phyloP scores from a whole-genome alignment of 2,888 invertebrate species.

The Harpalus rufipes region DNA sequence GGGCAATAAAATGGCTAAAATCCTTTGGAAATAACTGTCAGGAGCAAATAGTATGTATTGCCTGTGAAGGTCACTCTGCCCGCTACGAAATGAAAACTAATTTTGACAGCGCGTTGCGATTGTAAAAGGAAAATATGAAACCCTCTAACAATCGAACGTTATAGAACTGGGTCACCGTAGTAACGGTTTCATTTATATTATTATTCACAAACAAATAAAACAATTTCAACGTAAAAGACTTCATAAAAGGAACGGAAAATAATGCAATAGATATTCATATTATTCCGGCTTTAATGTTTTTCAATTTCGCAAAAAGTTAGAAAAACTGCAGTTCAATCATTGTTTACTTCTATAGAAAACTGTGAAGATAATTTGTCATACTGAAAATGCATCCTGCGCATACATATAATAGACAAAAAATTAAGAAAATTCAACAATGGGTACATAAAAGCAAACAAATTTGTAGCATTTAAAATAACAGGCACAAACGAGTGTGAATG shows the following conservation, averaged over 20 bases:
- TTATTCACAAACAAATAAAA: conserved; percentile 1
- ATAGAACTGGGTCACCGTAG: background rate
- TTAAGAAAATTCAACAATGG: too few species aligned
- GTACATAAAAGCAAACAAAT: too few species aligned
- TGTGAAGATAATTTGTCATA: too few species aligned
- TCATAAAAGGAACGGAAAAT: background rate
- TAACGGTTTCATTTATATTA: background rate
- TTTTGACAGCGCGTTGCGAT: background rate
- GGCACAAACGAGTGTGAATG: too few species aligned
- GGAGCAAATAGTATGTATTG: background rate
- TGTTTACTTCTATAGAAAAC: too few species aligned
- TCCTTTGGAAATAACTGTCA: conserved; percentile 19
- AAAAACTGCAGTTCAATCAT: too few species aligned
- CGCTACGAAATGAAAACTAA: background rate
- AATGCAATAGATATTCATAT: background rate
- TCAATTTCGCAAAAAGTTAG: too few species aligned
- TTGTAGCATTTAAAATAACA: too few species aligned
- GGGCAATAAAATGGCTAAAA: conserved; percentile 6
- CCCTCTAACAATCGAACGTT: background rate
- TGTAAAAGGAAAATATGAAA: conserved; percentile 6
- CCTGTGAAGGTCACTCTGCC: conserved; percentile 11
- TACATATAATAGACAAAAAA: too few species aligned
- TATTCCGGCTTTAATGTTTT: too few species aligned
- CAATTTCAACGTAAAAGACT: background rate
- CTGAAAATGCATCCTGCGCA: too few species aligned